Conservation (phyloP, 2,888 invertebrate genomes). For the Odontocerum albicorne region DNA sequence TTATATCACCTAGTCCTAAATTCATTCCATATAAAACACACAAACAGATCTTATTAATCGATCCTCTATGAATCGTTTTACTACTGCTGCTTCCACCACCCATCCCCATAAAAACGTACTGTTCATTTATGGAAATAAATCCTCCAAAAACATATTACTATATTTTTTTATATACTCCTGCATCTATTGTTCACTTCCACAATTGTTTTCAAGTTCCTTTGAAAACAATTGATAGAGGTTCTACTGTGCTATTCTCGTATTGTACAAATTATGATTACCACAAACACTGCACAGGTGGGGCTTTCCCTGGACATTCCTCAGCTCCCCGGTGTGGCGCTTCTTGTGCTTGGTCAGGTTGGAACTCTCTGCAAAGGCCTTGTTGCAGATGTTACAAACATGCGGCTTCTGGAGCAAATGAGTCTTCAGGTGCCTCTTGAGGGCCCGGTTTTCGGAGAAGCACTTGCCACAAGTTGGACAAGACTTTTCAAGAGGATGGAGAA, state of each 20-base stretch:
- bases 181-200: too few species aligned
- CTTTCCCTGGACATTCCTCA: slow-evolving; percentile 49
- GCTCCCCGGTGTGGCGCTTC: slow-evolving; percentile 53
- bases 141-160: too few species aligned
- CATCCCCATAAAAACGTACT: too few species aligned
- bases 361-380: slow-evolving; percentile 54
- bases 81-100: too few species aligned
- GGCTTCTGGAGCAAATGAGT: slow-evolving; percentile 52
- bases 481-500: slow-evolving; percentile 48
- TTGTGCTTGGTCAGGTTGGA: slow-evolving; percentile 54
- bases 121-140: too few species aligned
- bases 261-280: slow-evolving; percentile 37
- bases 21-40: too few species aligned
- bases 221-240: not conserved
- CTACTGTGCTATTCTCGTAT: not conserved
- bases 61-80: too few species aligned
- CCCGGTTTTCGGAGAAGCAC: slow-evolving; percentile 47
- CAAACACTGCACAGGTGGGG: slow-evolving; percentile 51
- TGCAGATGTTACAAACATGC: slow-evolving; percentile 51
- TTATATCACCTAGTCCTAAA: too few species aligned
- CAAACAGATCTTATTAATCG: too few species aligned
- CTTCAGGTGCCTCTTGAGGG: slow-evolving; percentile 50
- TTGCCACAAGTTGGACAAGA: slow-evolving; percentile 48
- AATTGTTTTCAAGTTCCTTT: too few species aligned
- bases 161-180: too few species aligned